These are phyloP conservation scores for Electrophaes corylata DNA, from an alignment of 2,888 invertebrate species.

Conservation along the genomic window DNA sequence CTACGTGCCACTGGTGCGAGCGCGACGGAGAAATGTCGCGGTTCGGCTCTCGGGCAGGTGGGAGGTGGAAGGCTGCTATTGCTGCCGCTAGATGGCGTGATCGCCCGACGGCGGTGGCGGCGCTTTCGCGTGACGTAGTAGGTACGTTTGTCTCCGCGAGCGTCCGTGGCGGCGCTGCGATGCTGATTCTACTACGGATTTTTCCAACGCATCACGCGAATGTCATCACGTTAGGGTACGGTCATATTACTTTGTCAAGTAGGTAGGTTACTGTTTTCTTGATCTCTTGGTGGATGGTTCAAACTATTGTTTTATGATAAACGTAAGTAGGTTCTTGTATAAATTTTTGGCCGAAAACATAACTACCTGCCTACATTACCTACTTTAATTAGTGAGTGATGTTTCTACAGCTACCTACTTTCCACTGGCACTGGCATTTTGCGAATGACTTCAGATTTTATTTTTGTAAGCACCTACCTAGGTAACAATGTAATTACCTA, in stretches of 20 bases:
- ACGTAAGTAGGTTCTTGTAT: no score
- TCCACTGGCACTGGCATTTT: no score
- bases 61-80: slow-evolving; percentile 38
- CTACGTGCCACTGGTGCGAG: slow-evolving; percentile 81
- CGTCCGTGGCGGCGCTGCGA: slow-evolving; percentile 79
- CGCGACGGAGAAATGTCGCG: slow-evolving; percentile 76
- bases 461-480: background rate
- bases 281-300: no score
- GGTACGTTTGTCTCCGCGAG: slow-evolving; percentile 75
- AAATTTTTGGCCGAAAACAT: no score
- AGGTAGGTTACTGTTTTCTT: no score
- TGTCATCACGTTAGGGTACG: slow-evolving; percentile 65
- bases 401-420: no score
- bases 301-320: no score
- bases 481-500: no score
- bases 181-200: slow-evolving; percentile 80
- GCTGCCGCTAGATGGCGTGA: slow-evolving; percentile 72
- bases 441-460: no score
- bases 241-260: slow-evolving; percentile 52
- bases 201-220: slow-evolving; percentile 78
- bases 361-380: no score
- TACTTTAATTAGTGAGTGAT: no score
- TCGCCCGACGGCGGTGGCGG: slow-evolving; percentile 36
- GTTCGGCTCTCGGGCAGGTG: slow-evolving; percentile 66
- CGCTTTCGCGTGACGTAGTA: slow-evolving; percentile 64